phyloP scores from a whole-genome alignment of 2,113 vertebrate species.

The Sceloporus undulatus region DNA sequence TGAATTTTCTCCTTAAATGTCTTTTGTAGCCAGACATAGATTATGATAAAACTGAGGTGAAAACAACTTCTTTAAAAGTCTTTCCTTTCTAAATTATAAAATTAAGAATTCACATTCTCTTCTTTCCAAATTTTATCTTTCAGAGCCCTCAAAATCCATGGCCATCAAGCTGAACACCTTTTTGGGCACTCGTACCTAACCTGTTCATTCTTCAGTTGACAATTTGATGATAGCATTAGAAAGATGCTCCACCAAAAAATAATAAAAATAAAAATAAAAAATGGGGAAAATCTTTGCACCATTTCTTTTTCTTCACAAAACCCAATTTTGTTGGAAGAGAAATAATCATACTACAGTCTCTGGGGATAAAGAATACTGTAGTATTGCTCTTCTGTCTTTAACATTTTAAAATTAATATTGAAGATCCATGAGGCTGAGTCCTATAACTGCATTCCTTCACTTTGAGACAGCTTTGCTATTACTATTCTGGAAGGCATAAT shows the following conservation, averaged over 20 bases:
- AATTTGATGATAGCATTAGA: too few relatives aligned
- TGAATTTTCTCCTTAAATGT: not conserved
- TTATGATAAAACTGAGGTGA: not conserved
- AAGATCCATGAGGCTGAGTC: not conserved
- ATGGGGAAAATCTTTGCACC: too few relatives aligned
- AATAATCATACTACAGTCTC: not conserved
- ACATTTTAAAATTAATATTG: not conserved
- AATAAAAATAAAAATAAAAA: too few relatives aligned
- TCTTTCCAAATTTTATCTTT: too few relatives aligned
- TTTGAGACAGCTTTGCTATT: not conserved
- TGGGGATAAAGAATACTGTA: not conserved
- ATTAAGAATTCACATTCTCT: not conserved
- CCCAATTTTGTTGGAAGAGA: not conserved
- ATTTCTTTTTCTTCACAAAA: not conserved
- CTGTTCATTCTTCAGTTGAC: too few relatives aligned
- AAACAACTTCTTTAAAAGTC: not conserved
- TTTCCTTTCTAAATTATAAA: not conserved
- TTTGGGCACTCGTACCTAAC: too few relatives aligned
- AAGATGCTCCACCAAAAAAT: too few relatives aligned
- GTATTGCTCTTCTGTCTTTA: not conserved
- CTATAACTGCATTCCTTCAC: not conserved
- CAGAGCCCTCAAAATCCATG: too few relatives aligned
- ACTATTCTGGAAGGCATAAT: not conserved
- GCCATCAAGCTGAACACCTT: too few relatives aligned
- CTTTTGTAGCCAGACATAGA: not conserved